Conservation (phyloP, 2,888 invertebrate species). For the Leptinotarsa tumamoca region DNA sequence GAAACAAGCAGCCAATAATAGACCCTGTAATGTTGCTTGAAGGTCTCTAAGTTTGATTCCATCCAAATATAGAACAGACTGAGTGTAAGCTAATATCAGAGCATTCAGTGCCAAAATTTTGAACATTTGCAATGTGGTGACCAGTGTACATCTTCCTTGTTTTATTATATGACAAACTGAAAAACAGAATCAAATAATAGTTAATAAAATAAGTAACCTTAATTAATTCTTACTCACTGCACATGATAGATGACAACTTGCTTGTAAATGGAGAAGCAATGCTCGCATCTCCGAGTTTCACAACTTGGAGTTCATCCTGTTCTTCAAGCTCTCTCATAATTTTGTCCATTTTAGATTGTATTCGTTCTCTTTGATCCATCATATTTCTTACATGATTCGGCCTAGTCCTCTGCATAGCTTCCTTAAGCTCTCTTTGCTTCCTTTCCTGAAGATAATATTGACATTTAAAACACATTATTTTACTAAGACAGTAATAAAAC, state of each 20-base stretch:
- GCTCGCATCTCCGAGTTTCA: slow-evolving; percentile 97
- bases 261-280: slow-evolving; percentile 99
- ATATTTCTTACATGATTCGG: slow-evolving; percentile 53
- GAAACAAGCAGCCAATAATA: slow-evolving; percentile 96
- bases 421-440: slow-evolving; percentile 51
- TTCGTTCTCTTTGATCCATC: slow-evolving; percentile 56
- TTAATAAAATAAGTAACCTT: not conserved
- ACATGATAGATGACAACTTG: slow-evolving; percentile 93
- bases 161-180: slow-evolving; percentile 99
- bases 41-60: slow-evolving; percentile 98
- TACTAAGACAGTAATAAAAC: too few relatives aligned
- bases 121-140: slow-evolving; percentile 99
- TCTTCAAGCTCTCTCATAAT: slow-evolving; percentile 89
- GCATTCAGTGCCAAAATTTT: slow-evolving; percentile 99
- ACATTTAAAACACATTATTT: too few relatives aligned
- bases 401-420: slow-evolving; percentile 49
- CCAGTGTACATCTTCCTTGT: slow-evolving; percentile 98
- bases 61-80: slow-evolving; percentile 97
- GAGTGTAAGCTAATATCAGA: slow-evolving; percentile 96
- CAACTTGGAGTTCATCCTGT: slow-evolving; percentile 86
- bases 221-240: slow-evolving; percentile 76
- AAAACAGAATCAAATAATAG: slow-evolving; percentile 57
- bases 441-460: slow-evolving; percentile 44
- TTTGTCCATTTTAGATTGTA: slow-evolving; percentile 69
- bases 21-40: slow-evolving; percentile 97